Conservation (phyloP, 2,888 invertebrate species). For the Melanargia galathea region DNA sequence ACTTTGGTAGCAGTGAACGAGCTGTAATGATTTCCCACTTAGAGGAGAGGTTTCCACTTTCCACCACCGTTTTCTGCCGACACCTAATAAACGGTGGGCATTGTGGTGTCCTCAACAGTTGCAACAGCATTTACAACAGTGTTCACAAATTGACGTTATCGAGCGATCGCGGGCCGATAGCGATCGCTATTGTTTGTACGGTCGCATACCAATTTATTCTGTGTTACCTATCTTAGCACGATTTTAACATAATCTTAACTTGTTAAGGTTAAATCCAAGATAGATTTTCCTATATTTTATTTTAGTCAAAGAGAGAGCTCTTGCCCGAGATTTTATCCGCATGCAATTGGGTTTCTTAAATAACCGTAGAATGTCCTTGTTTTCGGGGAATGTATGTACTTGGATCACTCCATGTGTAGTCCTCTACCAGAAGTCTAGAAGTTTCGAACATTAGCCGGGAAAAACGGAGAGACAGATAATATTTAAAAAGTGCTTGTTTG, state of each 20-base stretch:
- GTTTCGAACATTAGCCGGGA: too few relatives aligned
- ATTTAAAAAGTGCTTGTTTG: too few relatives aligned
- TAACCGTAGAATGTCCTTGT: too few relatives aligned
- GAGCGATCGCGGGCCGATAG: constrained; percentile 28
- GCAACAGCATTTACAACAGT: constrained; percentile 26
- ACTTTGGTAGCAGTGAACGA: neutral
- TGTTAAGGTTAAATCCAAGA: neutral
- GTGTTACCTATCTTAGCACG: constrained; percentile 10
- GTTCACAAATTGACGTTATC: constrained; percentile 35
- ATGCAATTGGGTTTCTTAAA: too few relatives aligned
- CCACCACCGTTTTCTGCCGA: neutral
- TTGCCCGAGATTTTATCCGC: too few relatives aligned
- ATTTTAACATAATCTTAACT: constrained; percentile 3
- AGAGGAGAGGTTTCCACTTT: neutral
- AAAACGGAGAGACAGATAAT: too few relatives aligned
- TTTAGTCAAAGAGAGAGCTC: neutral
- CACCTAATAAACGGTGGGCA: constrained; percentile 19
- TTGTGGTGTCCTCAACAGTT: constrained; percentile 23
- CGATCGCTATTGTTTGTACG: constrained; percentile 25
- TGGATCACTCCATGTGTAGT: too few relatives aligned
- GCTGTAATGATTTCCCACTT: neutral
- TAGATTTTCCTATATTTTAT: neutral
- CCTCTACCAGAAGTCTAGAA: too few relatives aligned
- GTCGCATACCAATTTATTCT: constrained; percentile 27
- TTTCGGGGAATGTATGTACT: too few relatives aligned